A percentile compares a stretch with the other conserved stretches of the same genome.
These are phyloP conservation scores for Tragelaphus imberbis DNA, from an alignment of 2,113 vertebrate genomes.

Conservation along the genomic window DNA sequence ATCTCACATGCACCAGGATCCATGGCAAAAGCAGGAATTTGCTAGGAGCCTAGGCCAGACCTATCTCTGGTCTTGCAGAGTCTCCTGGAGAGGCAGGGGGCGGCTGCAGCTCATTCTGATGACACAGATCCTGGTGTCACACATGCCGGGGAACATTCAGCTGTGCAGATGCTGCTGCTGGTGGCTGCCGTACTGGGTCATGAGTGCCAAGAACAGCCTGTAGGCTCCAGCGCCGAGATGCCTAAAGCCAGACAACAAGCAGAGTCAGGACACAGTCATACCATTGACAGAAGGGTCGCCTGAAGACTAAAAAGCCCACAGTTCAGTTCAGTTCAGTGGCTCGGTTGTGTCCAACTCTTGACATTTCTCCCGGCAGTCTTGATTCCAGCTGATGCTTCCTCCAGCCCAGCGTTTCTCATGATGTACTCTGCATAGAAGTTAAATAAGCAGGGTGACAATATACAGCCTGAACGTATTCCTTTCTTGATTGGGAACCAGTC, in stretches of 20 bases:
- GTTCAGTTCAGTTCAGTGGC: background rate
- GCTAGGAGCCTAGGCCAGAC: background rate
- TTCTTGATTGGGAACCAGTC: background rate
- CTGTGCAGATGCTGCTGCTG: background rate
- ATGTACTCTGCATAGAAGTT: background rate
- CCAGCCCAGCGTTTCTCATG: no score
- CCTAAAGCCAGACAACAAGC: background rate
- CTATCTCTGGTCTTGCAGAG: background rate
- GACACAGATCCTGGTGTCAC: background rate
- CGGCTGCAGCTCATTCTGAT: background rate
- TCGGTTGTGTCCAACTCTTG: background rate
- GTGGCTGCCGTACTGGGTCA: accelerated
- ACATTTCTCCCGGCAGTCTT: background rate
- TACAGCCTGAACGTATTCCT: background rate
- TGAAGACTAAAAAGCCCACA: background rate
- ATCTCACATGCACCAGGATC: background rate
- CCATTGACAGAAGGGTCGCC: background rate
- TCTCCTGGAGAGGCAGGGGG: background rate
- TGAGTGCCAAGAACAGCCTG: background rate
- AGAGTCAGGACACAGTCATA: background rate
- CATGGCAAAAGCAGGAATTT: background rate
- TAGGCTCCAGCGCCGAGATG: background rate
- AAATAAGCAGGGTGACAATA: background rate
- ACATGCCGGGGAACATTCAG: background rate
- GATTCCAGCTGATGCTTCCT: background rate